These are phyloP conservation scores for Kobus ellipsiprymnus DNA, from an alignment of 2,113 vertebrate species.

Conservation along the genomic window DNA sequence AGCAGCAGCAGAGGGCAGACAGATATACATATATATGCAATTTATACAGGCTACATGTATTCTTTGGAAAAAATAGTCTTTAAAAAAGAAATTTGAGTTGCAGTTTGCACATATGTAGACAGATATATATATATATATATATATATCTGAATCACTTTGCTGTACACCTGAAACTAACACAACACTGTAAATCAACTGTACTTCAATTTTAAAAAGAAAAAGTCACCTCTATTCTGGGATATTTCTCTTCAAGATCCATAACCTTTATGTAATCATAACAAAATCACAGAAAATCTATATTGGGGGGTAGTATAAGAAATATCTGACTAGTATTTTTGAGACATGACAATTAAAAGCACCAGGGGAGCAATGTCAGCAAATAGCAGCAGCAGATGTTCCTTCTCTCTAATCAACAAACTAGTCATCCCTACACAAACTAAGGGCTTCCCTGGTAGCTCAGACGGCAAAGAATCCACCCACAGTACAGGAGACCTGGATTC, in stretches of 20 bases:
- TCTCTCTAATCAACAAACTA: background rate
- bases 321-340: background rate
- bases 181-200: background rate
- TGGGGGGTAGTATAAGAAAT: background rate
- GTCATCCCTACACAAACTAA: background rate
- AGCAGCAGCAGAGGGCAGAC: no score
- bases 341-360: background rate
- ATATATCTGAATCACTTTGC: background rate
- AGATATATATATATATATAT: background rate
- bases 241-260: background rate
- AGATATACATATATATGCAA: no score
- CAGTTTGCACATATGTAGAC: no score
- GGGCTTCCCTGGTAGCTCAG: background rate
- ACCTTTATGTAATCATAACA: background rate
- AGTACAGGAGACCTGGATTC: background rate
- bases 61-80: no score
- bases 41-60: no score
- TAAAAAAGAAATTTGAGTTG: no score
- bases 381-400: background rate
- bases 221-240: background rate
- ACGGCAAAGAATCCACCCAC: background rate
- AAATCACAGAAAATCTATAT: background rate
- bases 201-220: background rate
- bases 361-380: background rate
- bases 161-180: background rate